Percentiles rank a stretch among this genome's conserved stretches.
Conservation (phyloP, 2,888 invertebrate genomes). For the Trachelus iudaicus region DNA sequence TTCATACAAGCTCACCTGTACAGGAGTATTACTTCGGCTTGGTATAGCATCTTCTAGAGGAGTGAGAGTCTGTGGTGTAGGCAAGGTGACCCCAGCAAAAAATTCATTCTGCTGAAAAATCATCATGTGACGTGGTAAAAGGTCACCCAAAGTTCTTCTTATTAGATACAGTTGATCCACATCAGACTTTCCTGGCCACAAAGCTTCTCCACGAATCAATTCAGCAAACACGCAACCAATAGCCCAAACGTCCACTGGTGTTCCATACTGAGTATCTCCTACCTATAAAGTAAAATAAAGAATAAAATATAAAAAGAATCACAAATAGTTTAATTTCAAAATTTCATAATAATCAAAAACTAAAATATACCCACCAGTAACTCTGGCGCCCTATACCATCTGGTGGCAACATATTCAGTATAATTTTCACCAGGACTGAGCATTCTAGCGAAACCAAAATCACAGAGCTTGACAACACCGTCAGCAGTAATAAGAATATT, state of each 20-base stretch:
- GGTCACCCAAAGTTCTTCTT: constrained; percentile 92
- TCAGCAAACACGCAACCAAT: constrained; percentile 94
- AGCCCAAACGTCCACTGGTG: constrained; percentile 98
- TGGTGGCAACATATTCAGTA: constrained; percentile 98
- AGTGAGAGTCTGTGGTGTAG: constrained; percentile 88
- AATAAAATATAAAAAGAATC: neutral
- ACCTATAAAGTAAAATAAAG: constrained; percentile 67
- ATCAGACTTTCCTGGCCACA: constrained; percentile 99
- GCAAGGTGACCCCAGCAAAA: constrained; percentile 90
- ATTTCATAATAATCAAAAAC: neutral
- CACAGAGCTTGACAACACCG: constrained; percentile 96
- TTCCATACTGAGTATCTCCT: constrained; percentile 93
- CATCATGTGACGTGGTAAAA: constrained; percentile 93
- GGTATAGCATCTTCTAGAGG: constrained; percentile 90
- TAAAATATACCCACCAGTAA: constrained; percentile 69
- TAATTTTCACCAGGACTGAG: constrained; percentile 97
- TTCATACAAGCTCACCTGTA: constrained; percentile 43
- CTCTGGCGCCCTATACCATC: constrained; percentile 99
- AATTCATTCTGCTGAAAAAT: constrained; percentile 97
- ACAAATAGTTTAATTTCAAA: neutral
- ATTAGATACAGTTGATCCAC: constrained; percentile 98
- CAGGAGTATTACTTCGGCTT: constrained; percentile 68
- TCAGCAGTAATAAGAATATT: constrained; percentile 94
- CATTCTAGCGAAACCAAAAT: constrained; percentile 98
- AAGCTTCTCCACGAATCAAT: constrained; percentile 87